A percentile compares a stretch with the other conserved stretches of the same genome.
These are phyloP conservation scores for Beroe ovata DNA, from an alignment of 37 sponge, comb jelly and placozoan genomes.

Conservation along the genomic window DNA sequence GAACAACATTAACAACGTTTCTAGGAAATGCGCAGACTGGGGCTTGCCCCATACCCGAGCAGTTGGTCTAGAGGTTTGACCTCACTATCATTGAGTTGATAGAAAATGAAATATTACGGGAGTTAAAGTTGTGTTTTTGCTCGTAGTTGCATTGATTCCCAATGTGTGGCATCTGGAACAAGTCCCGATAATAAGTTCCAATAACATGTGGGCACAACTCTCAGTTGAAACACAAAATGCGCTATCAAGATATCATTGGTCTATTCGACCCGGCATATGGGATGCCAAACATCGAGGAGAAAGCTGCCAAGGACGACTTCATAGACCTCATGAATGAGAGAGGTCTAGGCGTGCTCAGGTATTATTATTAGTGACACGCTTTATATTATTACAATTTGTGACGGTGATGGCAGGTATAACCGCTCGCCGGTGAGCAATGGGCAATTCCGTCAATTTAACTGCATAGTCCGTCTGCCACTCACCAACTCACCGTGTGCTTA, in stretches of 20 bases:
- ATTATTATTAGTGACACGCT: no score
- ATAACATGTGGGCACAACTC: no score
- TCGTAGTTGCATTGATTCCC: no score
- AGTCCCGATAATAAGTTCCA: no score
- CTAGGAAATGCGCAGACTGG: constrained; percentile 10
- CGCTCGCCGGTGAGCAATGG: no score
- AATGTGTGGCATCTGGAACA: no score
- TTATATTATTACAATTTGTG: no score
- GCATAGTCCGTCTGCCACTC: no score
- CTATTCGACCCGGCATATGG: constrained; percentile 21
- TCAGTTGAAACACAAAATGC: constrained; percentile 7
- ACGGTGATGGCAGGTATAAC: no score
- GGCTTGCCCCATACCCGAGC: background rate
- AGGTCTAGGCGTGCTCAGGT: constrained; percentile 47
- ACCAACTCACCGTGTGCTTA: background rate
- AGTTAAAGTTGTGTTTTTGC: no score
- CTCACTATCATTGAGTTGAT: background rate
- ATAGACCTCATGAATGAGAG: constrained; percentile 18
- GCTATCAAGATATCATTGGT: constrained; percentile 5
- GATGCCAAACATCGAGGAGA: background rate
- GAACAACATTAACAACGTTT: constrained; percentile 32
- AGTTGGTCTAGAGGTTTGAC: constrained; percentile 29
- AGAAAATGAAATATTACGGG: background rate
- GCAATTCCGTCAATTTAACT: no score
- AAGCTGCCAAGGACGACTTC: constrained; percentile 29